phyloP scores from a whole-genome alignment of 2,113 vertebrate genomes.

The Phoenicopterus ruber region DNA sequence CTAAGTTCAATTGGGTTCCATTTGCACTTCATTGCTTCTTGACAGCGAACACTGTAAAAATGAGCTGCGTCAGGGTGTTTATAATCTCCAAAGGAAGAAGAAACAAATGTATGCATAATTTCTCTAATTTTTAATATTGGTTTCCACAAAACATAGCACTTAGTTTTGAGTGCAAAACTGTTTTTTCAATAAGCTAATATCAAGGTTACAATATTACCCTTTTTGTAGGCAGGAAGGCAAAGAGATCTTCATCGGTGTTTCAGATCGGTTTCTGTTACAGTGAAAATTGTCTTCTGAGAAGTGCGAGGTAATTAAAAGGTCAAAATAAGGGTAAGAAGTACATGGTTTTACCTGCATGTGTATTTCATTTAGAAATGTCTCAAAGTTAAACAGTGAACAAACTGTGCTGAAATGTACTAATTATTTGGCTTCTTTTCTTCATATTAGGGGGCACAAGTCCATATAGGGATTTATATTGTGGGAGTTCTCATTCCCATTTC shows the following conservation, averaged over 20 bases:
- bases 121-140: neutral
- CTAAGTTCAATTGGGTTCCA: slow-evolving; percentile 59
- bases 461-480: neutral
- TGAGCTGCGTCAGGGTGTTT: slow-evolving; percentile 41
- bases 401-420: neutral
- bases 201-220: neutral
- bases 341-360: neutral
- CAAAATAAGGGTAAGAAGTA: neutral
- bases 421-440: neutral
- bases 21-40: slow-evolving; percentile 71
- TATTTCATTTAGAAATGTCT: neutral
- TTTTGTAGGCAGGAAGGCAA: neutral
- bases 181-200: neutral
- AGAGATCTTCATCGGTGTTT: neutral
- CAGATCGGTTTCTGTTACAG: neutral
- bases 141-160: neutral
- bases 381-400: neutral
- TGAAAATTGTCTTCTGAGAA: neutral
- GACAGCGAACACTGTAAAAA: slow-evolving; percentile 63
- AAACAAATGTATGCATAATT: slow-evolving; percentile 41
- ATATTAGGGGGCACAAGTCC: neutral
- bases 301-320: neutral
- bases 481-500: neutral
- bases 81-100: slow-evolving; percentile 47
- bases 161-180: neutral